Base-by-base conservation (phyloP, 2,888 invertebrate species). In the Drosophila atroscutellata region DNA sequence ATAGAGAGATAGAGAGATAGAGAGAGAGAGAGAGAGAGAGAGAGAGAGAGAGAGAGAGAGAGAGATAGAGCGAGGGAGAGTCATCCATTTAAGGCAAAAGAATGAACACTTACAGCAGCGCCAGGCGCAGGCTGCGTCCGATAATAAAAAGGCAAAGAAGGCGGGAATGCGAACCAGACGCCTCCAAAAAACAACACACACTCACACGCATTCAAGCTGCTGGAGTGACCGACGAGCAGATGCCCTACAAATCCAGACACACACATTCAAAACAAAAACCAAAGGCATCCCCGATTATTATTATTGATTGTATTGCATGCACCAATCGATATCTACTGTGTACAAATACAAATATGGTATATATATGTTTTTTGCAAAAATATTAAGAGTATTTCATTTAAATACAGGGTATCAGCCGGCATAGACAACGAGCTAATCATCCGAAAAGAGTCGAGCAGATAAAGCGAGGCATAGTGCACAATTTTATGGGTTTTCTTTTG, bases 61-160 rank as follows among this genome's bases (percentile, higher is more conserved):
- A 26, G 30, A 0, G 13, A 26, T 24, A 0, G 6, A 3, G 18
- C 8, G 39, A 24, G 28, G 18, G 39, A 47, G 34, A 75, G 75
- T 82, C 71, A 84, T 62, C 76, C 76, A 80, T 82, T 82, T 78
- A 80, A 76, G 81, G 73, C 58, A 77, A 42, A 50, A 61, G 68
- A 80, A 75, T 75, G 76, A 80, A 71, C 82, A 82, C 82, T 84
- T 76, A 63, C 54, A 59, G 63, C 76, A 79, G 78, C 77, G 75
- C 66, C 82, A 69, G 68, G 67, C 66, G 61, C 71, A 73, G 71
- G n/a, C 75, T 60, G 52, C 9, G 52, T 37, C 30, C 68, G 79
- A 72, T 67, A 78, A 75, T 67, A 58, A 51, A 57, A 52, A 37
- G 42, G 39, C 67, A 75, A 71, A 77, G 80, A 60, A 69, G 75